A percentile compares a stretch with the other conserved stretches of the same genome.
These are phyloP conservation scores for Sturnira hondurensis DNA, from an alignment of 2,113 vertebrate genomes.

Conservation along the genomic window DNA sequence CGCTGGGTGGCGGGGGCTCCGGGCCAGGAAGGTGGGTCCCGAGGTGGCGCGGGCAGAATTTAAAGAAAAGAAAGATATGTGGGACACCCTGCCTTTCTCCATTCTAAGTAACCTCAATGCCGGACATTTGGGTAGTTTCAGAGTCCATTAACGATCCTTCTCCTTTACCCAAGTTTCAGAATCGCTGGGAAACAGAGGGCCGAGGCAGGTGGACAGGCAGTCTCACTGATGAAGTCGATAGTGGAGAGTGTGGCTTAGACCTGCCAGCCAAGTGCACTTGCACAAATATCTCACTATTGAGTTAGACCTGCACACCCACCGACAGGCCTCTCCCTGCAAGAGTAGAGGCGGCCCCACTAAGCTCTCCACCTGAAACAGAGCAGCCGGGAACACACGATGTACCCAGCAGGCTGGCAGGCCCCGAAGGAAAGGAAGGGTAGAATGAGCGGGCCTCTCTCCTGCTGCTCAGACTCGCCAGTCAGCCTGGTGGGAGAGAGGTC, in stretches of 20 bases:
- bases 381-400: neutral
- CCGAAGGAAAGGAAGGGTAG: neutral
- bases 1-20: accelerated
- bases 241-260: neutral
- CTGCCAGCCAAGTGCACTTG: neutral
- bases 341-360: neutral
- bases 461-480: neutral
- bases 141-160: neutral
- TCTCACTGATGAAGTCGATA: neutral
- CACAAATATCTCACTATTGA: neutral
- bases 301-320: neutral
- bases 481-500: neutral
- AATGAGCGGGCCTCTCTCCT: neutral
- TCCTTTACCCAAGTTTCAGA: neutral
- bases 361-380: neutral
- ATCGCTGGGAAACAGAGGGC: neutral
- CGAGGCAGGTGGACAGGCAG: neutral
- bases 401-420: no score
- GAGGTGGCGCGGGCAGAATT: neutral
- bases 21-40: no score
- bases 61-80: neutral
- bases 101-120: neutral
- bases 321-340: neutral
- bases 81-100: neutral
- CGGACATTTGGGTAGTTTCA: neutral